Evolutionary conservation across 2,888 invertebrate species (phyloP).

Genomic region (Andrena fulva): DNA sequence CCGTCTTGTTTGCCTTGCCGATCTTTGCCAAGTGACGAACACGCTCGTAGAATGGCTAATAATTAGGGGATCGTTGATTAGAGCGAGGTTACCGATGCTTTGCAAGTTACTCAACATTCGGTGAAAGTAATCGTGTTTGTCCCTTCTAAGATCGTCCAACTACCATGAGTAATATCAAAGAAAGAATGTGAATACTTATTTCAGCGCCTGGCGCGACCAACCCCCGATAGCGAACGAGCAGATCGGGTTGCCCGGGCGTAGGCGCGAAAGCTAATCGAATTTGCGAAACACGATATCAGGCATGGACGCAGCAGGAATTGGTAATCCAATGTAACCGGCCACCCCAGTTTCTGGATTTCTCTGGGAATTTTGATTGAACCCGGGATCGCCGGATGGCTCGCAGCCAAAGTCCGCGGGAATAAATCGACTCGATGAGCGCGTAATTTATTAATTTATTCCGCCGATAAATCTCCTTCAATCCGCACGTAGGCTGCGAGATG

Average conservation of each 20-base stretch:
- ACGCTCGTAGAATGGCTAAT: conserved; percentile 3
- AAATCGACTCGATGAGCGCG: conserved; percentile 20
- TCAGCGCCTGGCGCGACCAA: neutral
- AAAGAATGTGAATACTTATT: neutral
- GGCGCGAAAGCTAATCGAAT: conserved; percentile 28
- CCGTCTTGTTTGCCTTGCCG: neutral
- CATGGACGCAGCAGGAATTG: conserved; percentile 1
- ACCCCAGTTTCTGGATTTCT: neutral
- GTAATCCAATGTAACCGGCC: neutral
- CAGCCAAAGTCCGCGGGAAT: neutral
- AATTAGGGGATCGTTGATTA: conserved; percentile 1
- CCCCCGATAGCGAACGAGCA: neutral
- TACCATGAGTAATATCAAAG: too few species aligned
- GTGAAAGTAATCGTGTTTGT: too few species aligned
- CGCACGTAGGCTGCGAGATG: conserved; percentile 69
- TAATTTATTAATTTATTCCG: conserved; percentile 77
- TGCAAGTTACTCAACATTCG: neutral
- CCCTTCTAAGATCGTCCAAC: too few species aligned
- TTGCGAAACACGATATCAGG: conserved; percentile 26
- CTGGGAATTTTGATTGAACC: neutral
- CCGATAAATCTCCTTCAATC: conserved; percentile 74
- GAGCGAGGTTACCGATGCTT: neutral
- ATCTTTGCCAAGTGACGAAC: conserved; percentile 8
- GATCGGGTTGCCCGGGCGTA: conserved; percentile 27
- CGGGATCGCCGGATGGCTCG: neutral